phyloP scores from a whole-genome alignment of 2,113 vertebrate species.

The human (Homo sapiens) region GRCh38 chr6:140484501-140485000 shows the following conservation, averaged over 20 bases:
- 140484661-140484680: not conserved
- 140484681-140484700: not conserved
- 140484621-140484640: not conserved
- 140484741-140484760: not conserved
- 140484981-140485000: not conserved
- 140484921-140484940: not conserved
- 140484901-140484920: not conserved
- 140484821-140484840: not conserved
- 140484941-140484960: not conserved
- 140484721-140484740: not conserved
- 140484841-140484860: not conserved
- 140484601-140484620: not conserved
- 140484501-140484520: not conserved
- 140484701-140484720: not conserved
- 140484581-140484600: not conserved
- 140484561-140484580: not conserved
- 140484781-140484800: conserved; percentile 1
- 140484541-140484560: not conserved
- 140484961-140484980: not conserved
- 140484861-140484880: not conserved
- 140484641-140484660: not conserved
- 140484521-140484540: not conserved
- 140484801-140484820: not conserved
- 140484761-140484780: not conserved
- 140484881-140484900: not conserved